Percentiles rank a stretch among this genome's conserved stretches.
Conservation (phyloP, 2,888 invertebrate species). For the Xestia c-nigrum region DNA sequence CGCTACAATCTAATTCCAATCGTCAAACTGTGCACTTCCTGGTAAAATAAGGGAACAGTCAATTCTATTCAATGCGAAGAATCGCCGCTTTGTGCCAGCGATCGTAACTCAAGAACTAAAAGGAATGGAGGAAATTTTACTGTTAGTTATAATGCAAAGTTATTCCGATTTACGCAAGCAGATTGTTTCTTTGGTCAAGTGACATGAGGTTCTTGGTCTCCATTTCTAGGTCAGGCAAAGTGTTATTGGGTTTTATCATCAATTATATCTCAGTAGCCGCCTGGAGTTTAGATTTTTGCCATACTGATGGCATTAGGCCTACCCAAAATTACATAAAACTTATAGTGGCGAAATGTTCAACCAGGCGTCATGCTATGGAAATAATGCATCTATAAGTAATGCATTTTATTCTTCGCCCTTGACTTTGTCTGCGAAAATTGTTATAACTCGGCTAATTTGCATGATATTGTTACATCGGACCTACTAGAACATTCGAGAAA, state of each 20-base stretch:
- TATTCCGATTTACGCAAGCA: conserved; percentile 4
- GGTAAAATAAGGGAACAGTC: conserved; percentile 59
- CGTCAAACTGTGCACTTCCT: conserved; percentile 63
- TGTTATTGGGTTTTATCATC: not conserved
- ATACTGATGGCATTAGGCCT: too few species aligned
- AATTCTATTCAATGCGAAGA: conserved; percentile 56
- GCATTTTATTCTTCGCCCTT: too few species aligned
- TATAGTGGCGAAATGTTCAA: not conserved
- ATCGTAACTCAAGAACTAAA: conserved; percentile 35
- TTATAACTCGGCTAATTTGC: too few species aligned
- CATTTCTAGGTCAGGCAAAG: not conserved
- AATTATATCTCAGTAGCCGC: not conserved
- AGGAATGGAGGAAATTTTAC: conserved; percentile 30
- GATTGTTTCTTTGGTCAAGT: not conserved
- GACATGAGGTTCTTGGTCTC: too few species aligned
- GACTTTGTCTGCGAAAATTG: too few species aligned
- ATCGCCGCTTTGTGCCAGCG: conserved; percentile 38
- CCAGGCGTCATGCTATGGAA: too few species aligned
- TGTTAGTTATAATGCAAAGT: conserved; percentile 30
- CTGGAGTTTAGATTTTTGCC: not conserved
- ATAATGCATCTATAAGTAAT: too few species aligned
- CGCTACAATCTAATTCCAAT: conserved; percentile 57
- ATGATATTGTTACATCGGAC: too few species aligned
- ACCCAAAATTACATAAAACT: not conserved
- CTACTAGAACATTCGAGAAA: too few species aligned